Evolutionary conservation across 2,888 invertebrate genomes (phyloP).

Genomic region (Cataglyphis altisquamis): DNA sequence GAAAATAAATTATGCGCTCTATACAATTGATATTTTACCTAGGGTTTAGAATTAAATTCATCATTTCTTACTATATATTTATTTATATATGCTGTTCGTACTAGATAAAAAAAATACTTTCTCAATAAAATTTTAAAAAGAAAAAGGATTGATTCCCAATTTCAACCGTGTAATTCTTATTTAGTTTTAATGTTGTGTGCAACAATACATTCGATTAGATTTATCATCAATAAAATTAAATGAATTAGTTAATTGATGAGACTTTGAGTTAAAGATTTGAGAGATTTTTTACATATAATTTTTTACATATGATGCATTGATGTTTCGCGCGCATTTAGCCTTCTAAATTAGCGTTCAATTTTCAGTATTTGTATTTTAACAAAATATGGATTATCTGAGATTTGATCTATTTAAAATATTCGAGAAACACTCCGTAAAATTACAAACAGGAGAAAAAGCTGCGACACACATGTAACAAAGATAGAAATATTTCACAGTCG

Average conservation of each 20-base stretch:
- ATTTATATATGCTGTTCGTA: not conserved
- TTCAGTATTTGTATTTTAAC: not conserved
- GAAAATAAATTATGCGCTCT: not conserved
- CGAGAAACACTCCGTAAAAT: not conserved
- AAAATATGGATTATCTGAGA: not conserved
- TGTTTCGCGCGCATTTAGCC: not conserved
- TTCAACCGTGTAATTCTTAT: not conserved
- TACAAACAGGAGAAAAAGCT: not conserved
- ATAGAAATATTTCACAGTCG: constrained; percentile 25
- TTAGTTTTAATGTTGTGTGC: not conserved
- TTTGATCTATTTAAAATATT: not conserved
- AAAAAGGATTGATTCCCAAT: not conserved
- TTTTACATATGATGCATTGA: not conserved
- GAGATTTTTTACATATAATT: too few relatives aligned
- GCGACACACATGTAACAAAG: not conserved
- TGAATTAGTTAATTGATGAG: not conserved
- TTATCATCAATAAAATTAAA: not conserved
- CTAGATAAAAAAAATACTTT: not conserved
- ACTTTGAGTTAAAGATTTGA: not conserved
- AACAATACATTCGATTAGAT: not conserved
- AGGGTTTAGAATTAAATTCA: not conserved
- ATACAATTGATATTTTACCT: not conserved
- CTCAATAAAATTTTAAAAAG: not conserved
- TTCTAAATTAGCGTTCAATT: not conserved
- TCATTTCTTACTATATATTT: not conserved